These are phyloP conservation scores for Resseliella maxima DNA, from an alignment of 2,888 invertebrate genomes.

Conservation along the genomic window DNA sequence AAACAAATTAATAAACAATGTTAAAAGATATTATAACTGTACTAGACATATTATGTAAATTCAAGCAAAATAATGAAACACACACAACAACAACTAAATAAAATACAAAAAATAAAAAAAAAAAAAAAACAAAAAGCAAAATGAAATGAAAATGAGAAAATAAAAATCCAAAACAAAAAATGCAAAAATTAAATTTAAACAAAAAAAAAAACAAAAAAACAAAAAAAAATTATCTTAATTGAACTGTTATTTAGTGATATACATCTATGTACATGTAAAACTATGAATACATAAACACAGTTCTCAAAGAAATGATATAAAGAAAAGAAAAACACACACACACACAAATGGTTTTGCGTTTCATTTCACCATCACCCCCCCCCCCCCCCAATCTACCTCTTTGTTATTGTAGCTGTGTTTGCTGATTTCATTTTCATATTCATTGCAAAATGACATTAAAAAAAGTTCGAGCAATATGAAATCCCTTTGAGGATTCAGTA, in stretches of 20 bases:
- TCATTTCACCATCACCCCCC: not conserved
- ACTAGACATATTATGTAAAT: conserved; percentile 45
- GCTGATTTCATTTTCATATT: not conserved
- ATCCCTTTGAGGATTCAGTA: not conserved
- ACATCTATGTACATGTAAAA: conserved; percentile 44
- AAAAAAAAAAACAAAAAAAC: not conserved
- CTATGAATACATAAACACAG: conserved; percentile 48
- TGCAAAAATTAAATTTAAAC: not conserved
- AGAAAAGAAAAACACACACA: not conserved
- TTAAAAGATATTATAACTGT: conserved; percentile 39
- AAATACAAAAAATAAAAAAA: not conserved
- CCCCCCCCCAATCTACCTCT: not conserved
- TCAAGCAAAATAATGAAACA: not conserved
- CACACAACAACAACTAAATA: no score
- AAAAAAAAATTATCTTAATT: conserved; percentile 24
- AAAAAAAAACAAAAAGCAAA: not conserved
- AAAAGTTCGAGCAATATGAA: not conserved
- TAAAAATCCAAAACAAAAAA: not conserved
- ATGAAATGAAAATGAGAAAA: no score
- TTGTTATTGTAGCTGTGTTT: not conserved
- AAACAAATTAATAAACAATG: not conserved
- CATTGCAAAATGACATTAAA: not conserved
- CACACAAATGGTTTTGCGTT: not conserved
- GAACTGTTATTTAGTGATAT: conserved; percentile 44
- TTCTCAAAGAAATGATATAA: not conserved